Conservation (phyloP, 2,797 vertebrate species). For the Onychomys torridus region DNA sequence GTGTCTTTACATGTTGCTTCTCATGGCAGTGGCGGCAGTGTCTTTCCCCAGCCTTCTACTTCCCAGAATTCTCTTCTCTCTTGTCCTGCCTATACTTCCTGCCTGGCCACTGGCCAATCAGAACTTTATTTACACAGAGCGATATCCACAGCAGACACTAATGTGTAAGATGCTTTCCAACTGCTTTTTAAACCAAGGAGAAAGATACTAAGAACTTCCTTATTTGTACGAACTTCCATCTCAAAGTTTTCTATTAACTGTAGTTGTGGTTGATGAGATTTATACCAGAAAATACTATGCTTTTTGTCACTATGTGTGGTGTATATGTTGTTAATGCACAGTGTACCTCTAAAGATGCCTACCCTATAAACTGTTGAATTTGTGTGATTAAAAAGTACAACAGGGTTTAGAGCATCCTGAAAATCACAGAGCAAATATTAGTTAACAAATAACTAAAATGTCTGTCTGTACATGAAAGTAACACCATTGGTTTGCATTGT, state of each 20-base stretch:
- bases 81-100: too few species aligned
- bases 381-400: not conserved
- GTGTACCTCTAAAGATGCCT: not conserved
- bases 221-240: conserved; percentile 19
- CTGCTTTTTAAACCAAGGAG: not conserved
- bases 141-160: too few species aligned
- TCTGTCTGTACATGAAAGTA: not conserved
- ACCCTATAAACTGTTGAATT: not conserved
- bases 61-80: too few species aligned
- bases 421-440: not conserved
- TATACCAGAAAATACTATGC: not conserved
- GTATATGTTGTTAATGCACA: not conserved
- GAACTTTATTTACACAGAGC: too few species aligned
- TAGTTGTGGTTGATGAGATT: conserved; percentile 2
- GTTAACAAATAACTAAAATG: not conserved
- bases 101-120: too few species aligned
- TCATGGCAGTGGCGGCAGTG: too few species aligned
- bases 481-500: not conserved
- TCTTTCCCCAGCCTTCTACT: too few species aligned
- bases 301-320: not conserved
- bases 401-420: not conserved
- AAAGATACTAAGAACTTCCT: not conserved
- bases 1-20: too few species aligned
- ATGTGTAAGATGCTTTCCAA: not conserved
- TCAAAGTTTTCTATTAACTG: not conserved